Base-by-base conservation (phyloP, 2,113 vertebrate genomes). In the Labeo catla region DNA sequence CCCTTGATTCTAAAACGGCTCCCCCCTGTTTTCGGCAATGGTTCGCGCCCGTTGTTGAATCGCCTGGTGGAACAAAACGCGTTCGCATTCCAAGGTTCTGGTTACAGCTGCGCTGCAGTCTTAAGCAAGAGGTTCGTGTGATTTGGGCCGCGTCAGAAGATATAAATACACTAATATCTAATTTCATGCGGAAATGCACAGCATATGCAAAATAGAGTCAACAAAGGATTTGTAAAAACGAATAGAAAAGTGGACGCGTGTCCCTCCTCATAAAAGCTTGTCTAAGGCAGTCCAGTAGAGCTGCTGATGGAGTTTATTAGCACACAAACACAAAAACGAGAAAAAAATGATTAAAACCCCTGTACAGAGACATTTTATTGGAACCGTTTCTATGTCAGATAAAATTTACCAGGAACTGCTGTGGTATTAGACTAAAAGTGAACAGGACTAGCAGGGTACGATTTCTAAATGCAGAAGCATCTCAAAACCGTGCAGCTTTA, bases 31-130 rank as follows among this genome's bases (percentile, higher is more conserved):
- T 54, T 6, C 0, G 7, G 19, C 6, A 66, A 50, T 95, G 94
- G 95, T 95, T 93, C 13, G 88, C 80, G 89, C 92, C 88, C 72
- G 91, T 86, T 83, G 88, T 87, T 61, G 79, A 85, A 89, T 88
- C 85, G 47, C 84, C 65, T 79, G 76, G 87, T 89, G 88, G 86
- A 89, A 83, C 87, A 28, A 86, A 84, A 88, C 87, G 84, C 79
- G 28, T 49, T 74, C 87, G 86, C 83, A 34, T 90, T 91, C 90
- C 92, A 83, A 85, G 88, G 86, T 88, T 91, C 89, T 89, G 63
- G 87, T 91, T 90, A 87, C 91, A 87, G 84, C 78, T 88, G 87
- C 76, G 83, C 81, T 45, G 77, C n/a, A 73, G 80, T 49, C 57
- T 65, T 15, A 68, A 13, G 34, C 47, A 68, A 10, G 23, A 73